phyloP scores from a whole-genome alignment of 2,113 vertebrate genomes.

The Tonatia bakeri region DNA sequence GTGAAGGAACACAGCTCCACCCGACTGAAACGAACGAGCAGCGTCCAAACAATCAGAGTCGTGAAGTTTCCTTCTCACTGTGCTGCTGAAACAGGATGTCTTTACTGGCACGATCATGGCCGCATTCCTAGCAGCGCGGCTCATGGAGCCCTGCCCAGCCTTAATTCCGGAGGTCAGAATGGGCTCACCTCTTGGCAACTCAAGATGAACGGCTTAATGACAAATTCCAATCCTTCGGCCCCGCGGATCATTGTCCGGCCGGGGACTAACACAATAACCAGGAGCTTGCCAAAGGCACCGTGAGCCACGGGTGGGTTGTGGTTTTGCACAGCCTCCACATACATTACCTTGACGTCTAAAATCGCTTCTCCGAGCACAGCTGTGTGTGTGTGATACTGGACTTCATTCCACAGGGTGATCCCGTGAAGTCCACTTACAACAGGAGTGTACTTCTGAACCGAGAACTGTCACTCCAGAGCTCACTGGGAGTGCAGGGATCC shows the following conservation, averaged over 20 bases:
- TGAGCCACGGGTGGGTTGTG: constrained; percentile 44
- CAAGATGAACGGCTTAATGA: constrained; percentile 50
- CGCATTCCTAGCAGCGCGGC: neutral
- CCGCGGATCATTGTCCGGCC: constrained; percentile 27
- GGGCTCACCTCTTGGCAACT: constrained; percentile 65
- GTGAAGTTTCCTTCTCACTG: neutral
- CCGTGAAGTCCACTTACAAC: neutral
- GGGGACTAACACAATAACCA: constrained; percentile 45
- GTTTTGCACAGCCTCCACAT: constrained; percentile 44
- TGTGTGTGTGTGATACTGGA: constrained; percentile 27
- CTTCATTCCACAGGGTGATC: neutral
- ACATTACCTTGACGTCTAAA: constrained; percentile 53
- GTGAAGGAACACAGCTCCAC: neutral
- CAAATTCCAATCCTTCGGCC: constrained; percentile 47
- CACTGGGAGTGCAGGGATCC: constrained; percentile 32
- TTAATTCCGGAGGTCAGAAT: constrained; percentile 49
- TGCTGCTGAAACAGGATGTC: constrained; percentile 25
- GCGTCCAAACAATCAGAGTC: neutral
- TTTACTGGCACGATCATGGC: neutral
- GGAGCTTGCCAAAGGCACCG: constrained; percentile 34
- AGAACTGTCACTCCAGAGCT: constrained; percentile 57
- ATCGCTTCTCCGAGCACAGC: constrained; percentile 49
- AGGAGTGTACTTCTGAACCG: constrained; percentile 65
- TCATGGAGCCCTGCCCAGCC: constrained; percentile 13
- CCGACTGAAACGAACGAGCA: neutral